phyloP scores from a whole-genome alignment of 2,888 invertebrate genomes.

The Lepidocyrtinus sp. region DNA sequence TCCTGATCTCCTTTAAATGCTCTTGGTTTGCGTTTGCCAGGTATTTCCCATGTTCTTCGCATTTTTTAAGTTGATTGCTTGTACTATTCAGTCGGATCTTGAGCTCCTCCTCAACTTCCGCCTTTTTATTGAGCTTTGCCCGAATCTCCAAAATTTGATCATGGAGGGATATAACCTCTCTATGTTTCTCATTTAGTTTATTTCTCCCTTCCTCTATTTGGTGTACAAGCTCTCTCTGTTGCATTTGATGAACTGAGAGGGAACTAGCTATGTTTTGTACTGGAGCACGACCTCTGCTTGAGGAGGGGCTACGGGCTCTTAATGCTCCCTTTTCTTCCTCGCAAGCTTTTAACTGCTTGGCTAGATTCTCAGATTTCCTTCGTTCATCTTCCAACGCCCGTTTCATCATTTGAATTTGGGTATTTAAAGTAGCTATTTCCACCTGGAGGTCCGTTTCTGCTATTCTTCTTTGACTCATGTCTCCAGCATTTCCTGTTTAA shows the following conservation, averaged over 20 bases:
- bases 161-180: constrained; percentile 20
- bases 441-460: constrained; percentile 49
- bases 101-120: constrained; percentile 15
- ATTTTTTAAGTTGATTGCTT: constrained; percentile 2
- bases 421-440: constrained; percentile 56
- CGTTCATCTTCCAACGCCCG: constrained; percentile 38
- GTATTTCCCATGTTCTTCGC: constrained; percentile 44
- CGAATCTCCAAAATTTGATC: not conserved
- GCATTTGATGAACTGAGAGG: constrained; percentile 24
- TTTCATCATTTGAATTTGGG: constrained; percentile 48
- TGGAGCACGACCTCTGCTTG: constrained; percentile 19
- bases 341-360: constrained; percentile 17
- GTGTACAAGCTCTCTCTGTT: constrained; percentile 27
- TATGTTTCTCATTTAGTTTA: constrained; percentile 26
- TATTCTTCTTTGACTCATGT: constrained; percentile 16
- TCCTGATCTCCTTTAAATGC: constrained; percentile 34
- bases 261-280: constrained; percentile 25
- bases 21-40: constrained; percentile 29
- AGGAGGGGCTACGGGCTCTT: constrained; percentile 24
- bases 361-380: constrained; percentile 24
- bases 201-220: constrained; percentile 38
- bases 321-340: constrained; percentile 28
- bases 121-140: not conserved
- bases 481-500: not conserved
- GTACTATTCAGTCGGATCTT: constrained; percentile 32